Conservation (phyloP, 2,797 vertebrate species). For the Cyprinella venusta region DNA sequence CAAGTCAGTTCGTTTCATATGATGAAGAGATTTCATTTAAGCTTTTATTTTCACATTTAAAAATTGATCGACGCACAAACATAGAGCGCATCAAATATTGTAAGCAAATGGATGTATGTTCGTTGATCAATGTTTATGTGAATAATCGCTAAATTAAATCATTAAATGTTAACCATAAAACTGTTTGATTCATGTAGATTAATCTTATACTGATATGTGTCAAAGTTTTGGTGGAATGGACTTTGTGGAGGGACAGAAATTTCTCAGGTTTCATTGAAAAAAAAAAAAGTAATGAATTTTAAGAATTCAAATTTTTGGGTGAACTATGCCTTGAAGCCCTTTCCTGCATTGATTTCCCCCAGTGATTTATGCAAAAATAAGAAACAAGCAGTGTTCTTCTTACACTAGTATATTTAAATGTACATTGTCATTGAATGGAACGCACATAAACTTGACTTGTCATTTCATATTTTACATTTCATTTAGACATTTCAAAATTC, state of each 20-base stretch:
- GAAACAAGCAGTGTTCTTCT: not conserved
- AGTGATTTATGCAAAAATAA: not conserved
- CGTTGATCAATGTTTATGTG: not conserved
- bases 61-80: not conserved
- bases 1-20: not conserved
- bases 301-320: not conserved
- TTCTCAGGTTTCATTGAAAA: not conserved
- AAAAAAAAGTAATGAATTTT: not conserved
- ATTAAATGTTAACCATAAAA: not conserved
- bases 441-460: conserved; percentile 39
- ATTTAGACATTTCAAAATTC: conserved; percentile 54
- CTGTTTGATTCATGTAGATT: not conserved
- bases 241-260: not conserved
- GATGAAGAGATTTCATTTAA: not conserved
- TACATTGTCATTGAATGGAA: conserved; percentile 27
- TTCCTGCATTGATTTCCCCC: not conserved
- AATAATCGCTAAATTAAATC: not conserved
- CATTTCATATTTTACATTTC: conserved; percentile 31
- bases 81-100: not conserved
- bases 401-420: conserved; percentile 49
- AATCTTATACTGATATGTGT: not conserved
- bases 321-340: not conserved
- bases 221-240: not conserved
- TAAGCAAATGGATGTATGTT: not conserved
- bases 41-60: not conserved